phyloP scores from a whole-genome alignment of 92 coral and sea anemone species.

The Hydrozoanthus gracilis region DNA sequence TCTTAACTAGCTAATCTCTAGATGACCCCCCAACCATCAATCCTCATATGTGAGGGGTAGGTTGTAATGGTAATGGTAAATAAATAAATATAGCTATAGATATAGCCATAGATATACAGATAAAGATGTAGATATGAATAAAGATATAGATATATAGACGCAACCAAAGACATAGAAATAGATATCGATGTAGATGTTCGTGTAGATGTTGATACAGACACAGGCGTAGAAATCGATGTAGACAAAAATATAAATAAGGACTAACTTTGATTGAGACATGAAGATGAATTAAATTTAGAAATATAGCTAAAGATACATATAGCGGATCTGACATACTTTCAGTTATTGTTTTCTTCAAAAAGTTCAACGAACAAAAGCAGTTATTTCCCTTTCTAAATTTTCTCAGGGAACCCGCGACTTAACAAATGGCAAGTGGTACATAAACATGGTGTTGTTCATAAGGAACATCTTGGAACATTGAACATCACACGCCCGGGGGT shows the following conservation, averaged over 20 bases:
- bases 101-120: not conserved
- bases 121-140: not conserved
- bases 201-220: not conserved
- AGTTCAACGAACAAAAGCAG: no score
- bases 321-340: no score
- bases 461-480: constrained; percentile 8
- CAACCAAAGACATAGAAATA: not conserved
- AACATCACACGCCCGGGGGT: not conserved
- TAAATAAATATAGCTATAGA: not conserved
- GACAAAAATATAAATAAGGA: not conserved
- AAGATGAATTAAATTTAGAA: no score
- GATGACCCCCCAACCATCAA: no score
- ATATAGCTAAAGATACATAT: no score
- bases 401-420: constrained; percentile 32
- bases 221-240: not conserved
- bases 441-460: constrained; percentile 5
- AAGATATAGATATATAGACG: not conserved
- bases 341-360: no score
- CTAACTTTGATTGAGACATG: no score
- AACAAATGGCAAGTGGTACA: constrained; percentile 33
- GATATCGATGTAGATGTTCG: not conserved
- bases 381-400: not conserved
- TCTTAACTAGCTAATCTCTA: no score
- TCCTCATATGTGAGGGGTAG: no score
- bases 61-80: no score